Conservation (phyloP, 2,797 vertebrate genomes). For the Anguilla obscura region DNA sequence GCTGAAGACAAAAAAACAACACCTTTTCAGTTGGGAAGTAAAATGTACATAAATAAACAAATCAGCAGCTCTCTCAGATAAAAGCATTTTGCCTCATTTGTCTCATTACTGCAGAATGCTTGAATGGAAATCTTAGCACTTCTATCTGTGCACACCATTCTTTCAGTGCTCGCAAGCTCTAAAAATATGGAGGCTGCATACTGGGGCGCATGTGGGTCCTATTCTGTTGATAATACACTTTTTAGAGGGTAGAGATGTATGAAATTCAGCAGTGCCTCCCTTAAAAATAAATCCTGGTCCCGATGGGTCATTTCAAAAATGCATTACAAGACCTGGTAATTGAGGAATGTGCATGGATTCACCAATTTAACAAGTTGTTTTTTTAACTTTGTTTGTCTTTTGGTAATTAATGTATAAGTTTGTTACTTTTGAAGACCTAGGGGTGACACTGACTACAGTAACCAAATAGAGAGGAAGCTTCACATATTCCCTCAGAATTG, state of each 20-base stretch:
- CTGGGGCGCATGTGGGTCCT: neutral
- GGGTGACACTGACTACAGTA: neutral
- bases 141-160: neutral
- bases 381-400: neutral
- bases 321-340: neutral
- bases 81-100: neutral
- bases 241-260: neutral
- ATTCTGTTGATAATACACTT: neutral
- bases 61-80: neutral
- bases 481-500: neutral
- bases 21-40: neutral
- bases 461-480: neutral
- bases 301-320: too few relatives aligned
- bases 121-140: neutral
- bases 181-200: neutral
- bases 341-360: neutral
- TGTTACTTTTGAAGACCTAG: neutral
- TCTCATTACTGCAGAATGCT: neutral
- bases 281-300: neutral
- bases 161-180: neutral
- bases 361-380: neutral
- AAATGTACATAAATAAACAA: neutral
- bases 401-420: neutral
- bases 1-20: neutral
- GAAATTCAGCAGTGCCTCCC: neutral